Evolutionary conservation across 1,140 invertebrate species (phyloP), one percentile per base, ranked within the genome.

Genomic region (Leptopilina boulardi): DNA sequence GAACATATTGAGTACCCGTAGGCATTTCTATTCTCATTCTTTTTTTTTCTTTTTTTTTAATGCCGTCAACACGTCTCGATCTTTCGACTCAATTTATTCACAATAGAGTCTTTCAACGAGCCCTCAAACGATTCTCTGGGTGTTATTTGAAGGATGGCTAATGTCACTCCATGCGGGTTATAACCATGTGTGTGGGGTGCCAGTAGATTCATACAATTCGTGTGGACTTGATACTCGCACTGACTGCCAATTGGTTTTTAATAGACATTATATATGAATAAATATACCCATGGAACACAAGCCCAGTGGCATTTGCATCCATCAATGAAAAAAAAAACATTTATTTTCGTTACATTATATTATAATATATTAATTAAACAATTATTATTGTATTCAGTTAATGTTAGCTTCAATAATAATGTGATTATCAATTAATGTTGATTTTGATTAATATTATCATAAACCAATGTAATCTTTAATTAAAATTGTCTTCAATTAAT

Each of bases 101-200:
- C 89, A 90, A 90, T 90, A 84, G 86, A 75, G 85, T 85, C 86
- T 89, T 90, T 89, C 83, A 90, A 86, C 86, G 83, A 86, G 84
- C 87, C 81, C 83, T 84, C 83, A 81, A n/a, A 81, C 81, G 82
- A 83, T 84, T 87, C 83, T 79, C 83, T 82, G 80, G 87, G 79
- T 83, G 85, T 88, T 79, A 87, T 85, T 83, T 80, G 84, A 76
- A 74, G 73, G 75, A 84, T 77, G 77, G 77, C 73, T 77, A 66
- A 34, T 66, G 59, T 66, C 13, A 15, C 75, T 85, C 75, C 79
- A 88, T 89, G 87, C 86, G 88, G 88, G 88, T 81, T 54, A 76
- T 74, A 77, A 79, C 70, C 77, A 15, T 47, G 44, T 42, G 10
- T 41, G 47, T 51, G 51, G 74, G 26, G 15, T 66, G 59, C 23